Evolutionary conservation across 1,140 invertebrate genomes (phyloP).

Genomic region (Sesamia nonagrioides): DNA sequence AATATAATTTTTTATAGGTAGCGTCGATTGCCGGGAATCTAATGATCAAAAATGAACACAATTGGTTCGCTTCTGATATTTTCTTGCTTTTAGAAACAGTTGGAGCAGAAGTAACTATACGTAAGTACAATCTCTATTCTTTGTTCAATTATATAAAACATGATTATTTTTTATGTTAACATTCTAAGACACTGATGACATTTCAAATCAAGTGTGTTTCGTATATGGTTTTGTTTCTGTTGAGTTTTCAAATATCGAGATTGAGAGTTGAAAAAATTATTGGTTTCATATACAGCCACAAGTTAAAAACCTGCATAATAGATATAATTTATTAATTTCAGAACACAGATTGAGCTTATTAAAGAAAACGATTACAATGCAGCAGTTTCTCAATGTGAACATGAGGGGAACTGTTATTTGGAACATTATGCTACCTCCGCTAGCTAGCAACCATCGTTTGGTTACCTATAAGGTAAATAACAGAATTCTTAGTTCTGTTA

Average conservation of each 20-base stretch:
- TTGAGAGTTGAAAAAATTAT: no score
- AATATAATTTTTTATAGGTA: slow-evolving; percentile 86
- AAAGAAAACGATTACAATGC: slow-evolving; percentile 67
- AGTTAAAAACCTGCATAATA: no score
- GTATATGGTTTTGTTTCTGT: no score
- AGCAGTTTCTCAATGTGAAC: slow-evolving; percentile 88
- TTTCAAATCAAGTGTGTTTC: no score
- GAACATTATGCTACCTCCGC: slow-evolving; percentile 87
- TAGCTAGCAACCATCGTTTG: slow-evolving; percentile 82
- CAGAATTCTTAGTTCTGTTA: neutral
- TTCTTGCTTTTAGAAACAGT: slow-evolving; percentile 91
- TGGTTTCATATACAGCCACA: no score
- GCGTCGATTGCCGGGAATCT: slow-evolving; percentile 93
- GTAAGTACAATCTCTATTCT: slow-evolving; percentile 54
- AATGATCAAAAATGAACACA: slow-evolving; percentile 91
- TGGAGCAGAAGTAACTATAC: slow-evolving; percentile 88
- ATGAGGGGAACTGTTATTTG: slow-evolving; percentile 90
- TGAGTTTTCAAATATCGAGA: no score
- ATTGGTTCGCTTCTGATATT: slow-evolving; percentile 93
- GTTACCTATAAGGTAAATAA: slow-evolving; percentile 89
- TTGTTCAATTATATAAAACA: no score
- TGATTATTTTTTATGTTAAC: no score
- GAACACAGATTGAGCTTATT: neutral
- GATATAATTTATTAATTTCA: neutral
- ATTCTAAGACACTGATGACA: no score